Base-by-base conservation (phyloP, 2,888 invertebrate species). In the Drosophila putrida region DNA sequence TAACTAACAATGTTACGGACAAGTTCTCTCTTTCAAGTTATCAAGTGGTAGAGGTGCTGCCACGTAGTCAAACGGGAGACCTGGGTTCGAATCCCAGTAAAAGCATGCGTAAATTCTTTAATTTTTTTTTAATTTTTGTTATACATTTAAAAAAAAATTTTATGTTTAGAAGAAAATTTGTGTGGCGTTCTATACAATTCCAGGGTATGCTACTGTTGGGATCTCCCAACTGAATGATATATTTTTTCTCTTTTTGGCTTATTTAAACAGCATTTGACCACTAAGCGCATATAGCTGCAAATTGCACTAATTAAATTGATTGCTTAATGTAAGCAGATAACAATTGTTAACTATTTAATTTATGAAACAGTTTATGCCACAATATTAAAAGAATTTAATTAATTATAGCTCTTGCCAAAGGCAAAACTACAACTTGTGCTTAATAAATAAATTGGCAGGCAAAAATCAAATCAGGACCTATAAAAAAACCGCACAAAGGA, bases 401-500 rank as follows among this genome's bases (percentile, higher is more conserved):
- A 50, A 62, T 54, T 20, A 49, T 35, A 11, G 8, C 49, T 13
- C 31, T 13, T 31, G 36, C 20, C 33, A 28, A 43, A 10, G 2
- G 20, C n/a, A 1, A 13, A 50, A 51, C 58, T 75, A 57, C 71
- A 65, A 77, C 71, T 85, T 77, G 64, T 50, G 70, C 67, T 57
- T 77, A 74, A 62, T 78, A 78, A 78, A 76, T 75, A 77, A 71
- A 70, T 66, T 50, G 71, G 64, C 65, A 55, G 60, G 54, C 82
- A 87, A 78, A 86, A 85, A 85, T 84, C 86, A 88, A 85, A 88
- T 84, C 78, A 80, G 77, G 70, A 68, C 68, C 74, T 49, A 54
- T 65, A 78, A 49, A 73, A 82, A 73, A 78, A 78, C 83, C 74
- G 76, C 57, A 82, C 65, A 75, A 73, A 68, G 84, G 60, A 86